Conservation (phyloP, 2,797 vertebrate species). For the Bucorvus abyssinicus region DNA sequence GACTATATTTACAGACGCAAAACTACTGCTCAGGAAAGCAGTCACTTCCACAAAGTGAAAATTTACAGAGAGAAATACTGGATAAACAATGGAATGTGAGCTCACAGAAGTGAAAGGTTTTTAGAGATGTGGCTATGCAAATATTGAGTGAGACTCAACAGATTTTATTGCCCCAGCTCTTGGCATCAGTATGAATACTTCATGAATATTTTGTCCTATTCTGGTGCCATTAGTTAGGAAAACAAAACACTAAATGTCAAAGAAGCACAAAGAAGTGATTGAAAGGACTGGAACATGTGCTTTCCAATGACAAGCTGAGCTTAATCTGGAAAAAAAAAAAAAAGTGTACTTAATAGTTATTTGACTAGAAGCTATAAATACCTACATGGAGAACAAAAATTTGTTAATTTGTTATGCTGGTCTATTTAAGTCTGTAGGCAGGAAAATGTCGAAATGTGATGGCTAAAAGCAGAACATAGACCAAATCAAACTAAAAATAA, state of each 20-base stretch:
- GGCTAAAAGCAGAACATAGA: conserved; percentile 43
- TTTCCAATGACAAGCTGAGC: background rate
- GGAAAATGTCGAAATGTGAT: background rate
- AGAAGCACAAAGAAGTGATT: background rate
- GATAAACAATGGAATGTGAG: conserved; percentile 29
- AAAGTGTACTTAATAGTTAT: background rate
- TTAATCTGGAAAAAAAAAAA: background rate
- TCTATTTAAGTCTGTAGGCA: background rate
- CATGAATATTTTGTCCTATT: background rate
- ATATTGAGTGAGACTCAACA: background rate
- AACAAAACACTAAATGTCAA: conserved; percentile 8
- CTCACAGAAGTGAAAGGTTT: background rate
- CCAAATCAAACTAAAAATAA: conserved; percentile 56
- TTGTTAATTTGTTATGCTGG: background rate
- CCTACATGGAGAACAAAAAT: background rate
- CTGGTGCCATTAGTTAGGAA: conserved; percentile 5
- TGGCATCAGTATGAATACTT: background rate
- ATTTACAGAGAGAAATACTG: background rate
- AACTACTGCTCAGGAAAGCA: background rate
- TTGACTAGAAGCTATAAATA: conserved; percentile 39
- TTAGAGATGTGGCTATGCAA: conserved; percentile 6
- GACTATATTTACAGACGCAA: background rate
- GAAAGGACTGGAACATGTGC: background rate
- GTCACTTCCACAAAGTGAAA: background rate
- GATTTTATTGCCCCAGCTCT: background rate